phyloP scores from a whole-genome alignment of 2,113 vertebrate species.

The Prunella fulvescens region DNA sequence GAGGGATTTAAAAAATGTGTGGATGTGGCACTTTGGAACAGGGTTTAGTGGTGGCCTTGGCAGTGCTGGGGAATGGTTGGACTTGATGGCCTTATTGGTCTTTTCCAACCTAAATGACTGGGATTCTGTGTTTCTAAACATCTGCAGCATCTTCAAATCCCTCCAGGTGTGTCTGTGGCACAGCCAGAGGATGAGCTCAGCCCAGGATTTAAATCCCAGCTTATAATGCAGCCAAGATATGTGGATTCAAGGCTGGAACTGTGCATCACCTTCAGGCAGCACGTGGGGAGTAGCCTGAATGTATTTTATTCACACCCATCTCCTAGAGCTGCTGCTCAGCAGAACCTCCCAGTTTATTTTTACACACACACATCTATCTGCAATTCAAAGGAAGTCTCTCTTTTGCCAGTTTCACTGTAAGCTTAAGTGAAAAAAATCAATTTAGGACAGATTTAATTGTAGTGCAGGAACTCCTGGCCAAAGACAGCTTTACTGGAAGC shows the following conservation, averaged over 20 bases:
- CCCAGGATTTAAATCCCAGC: not conserved
- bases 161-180: not conserved
- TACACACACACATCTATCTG: not conserved
- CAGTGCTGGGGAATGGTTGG: not conserved
- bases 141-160: not conserved
- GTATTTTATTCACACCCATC: not conserved
- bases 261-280: not conserved
- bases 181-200: not conserved
- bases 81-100: not conserved
- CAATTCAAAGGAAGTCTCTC: not conserved
- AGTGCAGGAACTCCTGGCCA: slow-evolving; percentile 24
- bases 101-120: not conserved
- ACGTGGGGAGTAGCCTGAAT: not conserved
- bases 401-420: not conserved
- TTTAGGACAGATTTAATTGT: slow-evolving; percentile 39
- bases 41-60: not conserved
- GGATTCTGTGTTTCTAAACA: not conserved
- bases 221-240: not conserved
- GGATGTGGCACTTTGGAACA: not conserved
- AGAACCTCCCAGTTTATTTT: slow-evolving; percentile 44
- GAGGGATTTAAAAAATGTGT: not conserved
- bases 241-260: not conserved
- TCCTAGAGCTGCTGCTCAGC: not conserved
- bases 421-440: slow-evolving; percentile 32
- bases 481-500: slow-evolving; percentile 54